phyloP scores from a whole-genome alignment of 1,140 invertebrate species.

The Trichonephila clavata region DNA sequence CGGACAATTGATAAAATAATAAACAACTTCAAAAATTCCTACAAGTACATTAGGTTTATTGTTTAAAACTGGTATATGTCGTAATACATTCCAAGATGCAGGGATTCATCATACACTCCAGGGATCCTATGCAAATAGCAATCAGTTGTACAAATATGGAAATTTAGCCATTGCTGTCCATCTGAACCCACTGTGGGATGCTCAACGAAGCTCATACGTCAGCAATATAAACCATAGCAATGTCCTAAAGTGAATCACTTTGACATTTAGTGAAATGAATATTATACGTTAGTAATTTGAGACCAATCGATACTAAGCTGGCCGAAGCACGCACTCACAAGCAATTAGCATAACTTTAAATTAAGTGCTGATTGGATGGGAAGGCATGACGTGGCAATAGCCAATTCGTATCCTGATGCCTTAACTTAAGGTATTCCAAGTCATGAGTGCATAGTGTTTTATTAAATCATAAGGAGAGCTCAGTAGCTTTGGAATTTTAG shows the following conservation, averaged over 20 bases:
- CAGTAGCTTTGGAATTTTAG: neutral
- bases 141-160: neutral
- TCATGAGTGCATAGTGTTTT: neutral
- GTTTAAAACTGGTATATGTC: neutral
- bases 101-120: neutral
- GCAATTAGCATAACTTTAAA: constrained; percentile 8
- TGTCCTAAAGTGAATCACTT: constrained; percentile 14
- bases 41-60: neutral
- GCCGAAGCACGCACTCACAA: neutral
- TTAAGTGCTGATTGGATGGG: constrained; percentile 19
- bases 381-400: neutral
- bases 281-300: constrained; percentile 28
- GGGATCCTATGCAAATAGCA: neutral
- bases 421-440: neutral
- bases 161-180: neutral
- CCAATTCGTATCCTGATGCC: neutral
- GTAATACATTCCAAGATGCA: neutral
- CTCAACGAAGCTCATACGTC: neutral
- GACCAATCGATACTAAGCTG: neutral
- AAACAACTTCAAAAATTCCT: too few relatives aligned
- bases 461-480: neutral
- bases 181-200: neutral
- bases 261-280: constrained; percentile 2
- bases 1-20: too few relatives aligned
- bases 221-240: neutral